phyloP scores from a whole-genome alignment of 1,140 invertebrate species.

The Notospermus geniculatus region DNA sequence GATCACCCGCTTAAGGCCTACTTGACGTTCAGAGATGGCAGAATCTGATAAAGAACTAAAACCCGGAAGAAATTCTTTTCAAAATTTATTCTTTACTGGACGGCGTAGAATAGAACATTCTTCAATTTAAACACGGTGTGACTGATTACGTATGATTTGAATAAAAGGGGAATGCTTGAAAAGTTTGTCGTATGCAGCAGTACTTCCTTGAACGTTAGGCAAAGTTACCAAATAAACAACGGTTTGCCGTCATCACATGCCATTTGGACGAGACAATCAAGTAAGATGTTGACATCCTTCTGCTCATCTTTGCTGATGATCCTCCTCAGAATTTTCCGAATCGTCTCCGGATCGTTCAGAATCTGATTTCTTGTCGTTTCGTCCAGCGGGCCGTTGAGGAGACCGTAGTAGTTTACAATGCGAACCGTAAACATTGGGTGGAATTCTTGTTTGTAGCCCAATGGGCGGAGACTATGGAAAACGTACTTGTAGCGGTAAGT shows the following conservation, averaged over 20 bases:
- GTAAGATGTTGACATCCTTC: constrained; percentile 28
- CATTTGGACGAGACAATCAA: constrained; percentile 35
- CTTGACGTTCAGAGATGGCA: too few relatives aligned
- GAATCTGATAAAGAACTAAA: too few relatives aligned
- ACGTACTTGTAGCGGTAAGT: constrained; percentile 24
- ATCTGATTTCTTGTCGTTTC: constrained; percentile 16
- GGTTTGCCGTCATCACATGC: constrained; percentile 30
- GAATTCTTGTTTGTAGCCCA: constrained; percentile 28
- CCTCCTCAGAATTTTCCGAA: constrained; percentile 27
- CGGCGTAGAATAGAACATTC: too few relatives aligned
- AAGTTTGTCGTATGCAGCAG: too few relatives aligned
- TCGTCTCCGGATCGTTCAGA: constrained; percentile 24
- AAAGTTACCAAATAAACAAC: constrained; percentile 39
- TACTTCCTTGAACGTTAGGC: too few relatives aligned
- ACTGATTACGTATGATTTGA: too few relatives aligned
- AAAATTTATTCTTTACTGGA: too few relatives aligned
- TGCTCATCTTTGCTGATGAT: constrained; percentile 22
- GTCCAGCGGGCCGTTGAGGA: constrained; percentile 30
- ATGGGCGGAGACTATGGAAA: constrained; percentile 18
- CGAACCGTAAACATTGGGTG: constrained; percentile 33
- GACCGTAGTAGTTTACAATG: constrained; percentile 40
- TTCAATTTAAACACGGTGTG: too few relatives aligned
- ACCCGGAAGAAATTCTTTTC: too few relatives aligned
- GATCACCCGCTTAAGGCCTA: too few relatives aligned
- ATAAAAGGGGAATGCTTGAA: too few relatives aligned